phyloP scores from a whole-genome alignment of 2,888 invertebrate species.

The Onchidella celtica region DNA sequence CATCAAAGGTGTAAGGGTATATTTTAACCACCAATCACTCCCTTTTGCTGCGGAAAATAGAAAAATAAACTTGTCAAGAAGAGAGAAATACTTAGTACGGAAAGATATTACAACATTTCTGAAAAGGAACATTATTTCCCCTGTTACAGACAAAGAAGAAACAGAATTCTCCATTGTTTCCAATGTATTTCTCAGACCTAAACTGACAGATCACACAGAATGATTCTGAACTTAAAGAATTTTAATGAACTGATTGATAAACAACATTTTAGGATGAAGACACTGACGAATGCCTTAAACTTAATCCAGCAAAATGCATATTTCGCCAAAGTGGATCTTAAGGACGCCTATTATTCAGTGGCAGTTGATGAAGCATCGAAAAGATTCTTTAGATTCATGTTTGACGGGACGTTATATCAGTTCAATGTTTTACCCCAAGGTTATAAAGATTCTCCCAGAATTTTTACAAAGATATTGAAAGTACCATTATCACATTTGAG shows the following conservation, averaged over 20 bases:
- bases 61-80: not conserved
- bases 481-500: not conserved
- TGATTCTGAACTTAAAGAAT: not conserved
- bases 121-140: not conserved
- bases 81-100: not conserved
- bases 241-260: not conserved
- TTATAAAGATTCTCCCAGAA: not conserved
- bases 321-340: not conserved
- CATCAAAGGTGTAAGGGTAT: not conserved
- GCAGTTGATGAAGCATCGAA: not conserved
- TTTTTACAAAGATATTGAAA: not conserved
- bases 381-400: not conserved
- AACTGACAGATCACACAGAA: not conserved
- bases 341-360: constrained; percentile 16
- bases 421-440: constrained; percentile 20
- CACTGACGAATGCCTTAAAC: not conserved
- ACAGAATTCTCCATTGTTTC: not conserved
- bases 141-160: not conserved
- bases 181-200: not conserved
- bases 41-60: not conserved
- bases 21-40: not conserved
- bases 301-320: not conserved
- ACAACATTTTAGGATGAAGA: not conserved
- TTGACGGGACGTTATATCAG: not conserved
- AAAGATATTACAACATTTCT: not conserved